phyloP scores from a whole-genome alignment of 2,888 invertebrate genomes.

The Nephrotoma flavescens region DNA sequence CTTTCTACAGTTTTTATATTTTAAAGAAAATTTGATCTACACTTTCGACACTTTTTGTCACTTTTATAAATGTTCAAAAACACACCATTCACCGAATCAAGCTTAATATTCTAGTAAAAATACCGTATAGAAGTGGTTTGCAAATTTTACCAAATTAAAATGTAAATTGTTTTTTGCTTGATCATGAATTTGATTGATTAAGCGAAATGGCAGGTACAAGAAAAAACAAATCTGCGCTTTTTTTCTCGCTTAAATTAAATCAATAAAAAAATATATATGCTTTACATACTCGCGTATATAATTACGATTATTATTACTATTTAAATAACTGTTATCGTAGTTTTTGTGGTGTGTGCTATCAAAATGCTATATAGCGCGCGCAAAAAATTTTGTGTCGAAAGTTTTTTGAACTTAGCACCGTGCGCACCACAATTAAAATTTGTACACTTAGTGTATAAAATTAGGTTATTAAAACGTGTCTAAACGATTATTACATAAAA shows the following conservation, averaged over 20 bases:
- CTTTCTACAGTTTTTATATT: too few relatives aligned
- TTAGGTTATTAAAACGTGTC: neutral
- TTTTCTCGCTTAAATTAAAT: neutral
- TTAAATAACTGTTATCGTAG: neutral
- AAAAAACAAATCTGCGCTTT: neutral
- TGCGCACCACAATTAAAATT: neutral
- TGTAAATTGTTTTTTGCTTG: neutral
- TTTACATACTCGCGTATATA: neutral
- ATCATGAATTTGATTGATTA: neutral
- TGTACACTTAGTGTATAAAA: neutral
- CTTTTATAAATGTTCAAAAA: too few relatives aligned
- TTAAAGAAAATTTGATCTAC: too few relatives aligned
- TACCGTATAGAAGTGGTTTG: too few relatives aligned
- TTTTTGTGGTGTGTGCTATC: neutral
- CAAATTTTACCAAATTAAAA: too few relatives aligned
- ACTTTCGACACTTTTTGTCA: too few relatives aligned
- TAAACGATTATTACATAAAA: neutral
- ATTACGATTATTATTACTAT: neutral
- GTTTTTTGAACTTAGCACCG: neutral
- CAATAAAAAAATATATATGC: neutral
- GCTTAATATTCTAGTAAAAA: too few relatives aligned
- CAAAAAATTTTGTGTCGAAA: neutral
- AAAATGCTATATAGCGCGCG: neutral
- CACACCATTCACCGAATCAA: too few relatives aligned
- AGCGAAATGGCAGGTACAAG: neutral